Evolutionary conservation across 1,140 invertebrate species (phyloP), one percentile per base, ranked within the genome.

Genomic region (Sweltsa coloradensis): DNA sequence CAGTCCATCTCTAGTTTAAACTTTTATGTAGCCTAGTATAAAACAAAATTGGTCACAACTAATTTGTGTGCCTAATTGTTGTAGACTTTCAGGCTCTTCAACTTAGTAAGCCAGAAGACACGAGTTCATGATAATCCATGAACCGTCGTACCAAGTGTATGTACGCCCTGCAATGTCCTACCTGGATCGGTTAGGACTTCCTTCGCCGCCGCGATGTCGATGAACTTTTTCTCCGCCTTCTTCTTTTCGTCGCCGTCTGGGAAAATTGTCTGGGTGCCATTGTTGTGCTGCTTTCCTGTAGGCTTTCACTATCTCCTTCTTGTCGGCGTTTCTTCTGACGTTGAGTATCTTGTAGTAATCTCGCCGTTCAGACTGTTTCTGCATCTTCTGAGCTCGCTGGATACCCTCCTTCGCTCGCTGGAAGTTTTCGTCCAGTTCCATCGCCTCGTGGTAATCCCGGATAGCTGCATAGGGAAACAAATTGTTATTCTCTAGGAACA

Each of bases 281-380:
- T 97, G 89, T 65, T 94, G 89, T 13, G 96, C 96, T 43, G 91
- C 77, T 75, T 97, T 97, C 52, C 95, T 78, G 67, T 98, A 98
- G 5, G 95, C 95, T 73, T 97, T 98, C 1, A 81, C 73, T 14
- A 99, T 94, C 65, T 97, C 90, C 57, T 83, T 79, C 68, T 99
- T 99, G 16, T 67, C 81, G 1, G 95, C 95, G 47, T 76, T 84
- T 65, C 88, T 80, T 62, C 76, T 76, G 0, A 93, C 85, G 14
- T 81, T 81, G 34, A 98, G 69, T 56, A 99, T 99, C 73, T 98
- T 97, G 64, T 99, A 99, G 70, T 99, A 99, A 69, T 99, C 95
- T 59, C 92, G 71, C 57, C 85, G 85, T 57, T 95, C 88, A 0
- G 93, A 75, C 60, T 93, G 83, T 63, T 97, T 97, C 64, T 95